Percentiles rank a stretch among this genome's conserved stretches.
Conservation (phyloP, 2,797 vertebrate genomes). For the Austrolebias charrua region DNA sequence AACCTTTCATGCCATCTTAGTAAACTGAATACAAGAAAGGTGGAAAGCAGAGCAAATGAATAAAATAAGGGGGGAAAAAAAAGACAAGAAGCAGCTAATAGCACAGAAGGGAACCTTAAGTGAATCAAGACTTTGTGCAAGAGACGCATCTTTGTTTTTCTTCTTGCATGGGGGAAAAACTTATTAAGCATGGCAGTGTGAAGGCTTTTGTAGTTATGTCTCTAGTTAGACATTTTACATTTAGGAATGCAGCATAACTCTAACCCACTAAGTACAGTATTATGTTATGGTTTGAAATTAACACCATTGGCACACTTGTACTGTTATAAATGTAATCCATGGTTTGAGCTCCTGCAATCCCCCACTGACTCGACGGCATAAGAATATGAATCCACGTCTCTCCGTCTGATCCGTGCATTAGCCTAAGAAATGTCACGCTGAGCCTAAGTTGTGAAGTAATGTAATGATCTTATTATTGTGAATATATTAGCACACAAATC, state of each 20-base stretch:
- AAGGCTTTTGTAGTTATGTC: slow-evolving; percentile 39
- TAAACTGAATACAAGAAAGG: slow-evolving; percentile 57
- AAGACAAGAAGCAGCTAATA: slow-evolving; percentile 31
- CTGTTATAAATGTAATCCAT: slow-evolving; percentile 69
- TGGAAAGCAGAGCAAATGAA: slow-evolving; percentile 30
- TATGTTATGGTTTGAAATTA: slow-evolving; percentile 55
- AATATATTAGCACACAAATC: slow-evolving; percentile 26
- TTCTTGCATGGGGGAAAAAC: slow-evolving; percentile 36
- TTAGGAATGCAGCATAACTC: slow-evolving; percentile 37
- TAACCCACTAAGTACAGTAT: slow-evolving; percentile 43
- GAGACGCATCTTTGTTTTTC: slow-evolving; percentile 36
- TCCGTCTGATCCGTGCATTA: slow-evolving; percentile 46
- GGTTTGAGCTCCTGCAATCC: slow-evolving; percentile 56
- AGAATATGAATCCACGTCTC: slow-evolving; percentile 57
- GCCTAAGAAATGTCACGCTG: slow-evolving; percentile 16
- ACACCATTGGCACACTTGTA: slow-evolving; percentile 50
- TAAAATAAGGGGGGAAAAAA: slow-evolving; percentile 6
- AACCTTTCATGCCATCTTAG: slow-evolving; percentile 69
- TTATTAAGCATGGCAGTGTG: slow-evolving; percentile 43
- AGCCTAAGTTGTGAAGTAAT: slow-evolving; percentile 30
- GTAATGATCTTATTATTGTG: slow-evolving; percentile 29
- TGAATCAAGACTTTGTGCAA: slow-evolving; percentile 48
- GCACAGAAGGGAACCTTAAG: slow-evolving; percentile 26
- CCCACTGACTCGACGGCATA: slow-evolving; percentile 49
- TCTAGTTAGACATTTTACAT: slow-evolving; percentile 43